Base-by-base conservation (phyloP, 2,797 vertebrate genomes). In the Ctenochaetus hawaiiensis region DNA sequence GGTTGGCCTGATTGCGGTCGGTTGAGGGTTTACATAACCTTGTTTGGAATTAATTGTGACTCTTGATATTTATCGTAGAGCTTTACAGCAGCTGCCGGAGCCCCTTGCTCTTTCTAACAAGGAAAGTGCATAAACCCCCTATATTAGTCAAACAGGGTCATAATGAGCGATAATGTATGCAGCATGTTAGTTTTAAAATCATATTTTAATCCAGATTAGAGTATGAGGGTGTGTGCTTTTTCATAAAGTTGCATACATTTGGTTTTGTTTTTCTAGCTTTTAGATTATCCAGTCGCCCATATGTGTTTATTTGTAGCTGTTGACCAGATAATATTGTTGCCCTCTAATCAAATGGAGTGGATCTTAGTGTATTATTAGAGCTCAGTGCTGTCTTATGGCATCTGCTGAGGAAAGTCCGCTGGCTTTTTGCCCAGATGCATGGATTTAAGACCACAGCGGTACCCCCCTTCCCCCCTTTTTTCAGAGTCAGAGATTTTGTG, bases 361-460 rank as follows among this genome's bases (percentile, higher is more conserved):
- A 87, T 91, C 87, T 82, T 83, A 79, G 75, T 76, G 45, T 75
- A 76, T 88, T 90, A 87, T 88, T 87, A 81, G 79, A 86, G 78
- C 86, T 79, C 82, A 65, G 30, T 77, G 51, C 70, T 78, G 75
- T 78, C 66, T 86, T 76, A 75, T 86, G 84, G 77, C 48, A 82
- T 93, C 87, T 92, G 76, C 69, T 81, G 83, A 88, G 83, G 86
- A 90, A 89, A 91, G 82, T 89, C 83, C 82, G 80, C 77, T 94
- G 92, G 91, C 84, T 84, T 83, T 83, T 86, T 85, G 87, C 92
- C 93, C 86, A 93, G 88, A 92, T 91, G 87, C 87, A 90, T 91
- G 84, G 87, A 91, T 91, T 92, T 93, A 91, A 92, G 84, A 88
- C 82, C 70, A 23, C 57, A 71, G 66, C 10, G 23, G 59, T 59